Evolutionary conservation across 2,888 invertebrate genomes (phyloP), one percentile per base, ranked within the genome.

Genomic region (Cataglyphis cursor): DNA sequence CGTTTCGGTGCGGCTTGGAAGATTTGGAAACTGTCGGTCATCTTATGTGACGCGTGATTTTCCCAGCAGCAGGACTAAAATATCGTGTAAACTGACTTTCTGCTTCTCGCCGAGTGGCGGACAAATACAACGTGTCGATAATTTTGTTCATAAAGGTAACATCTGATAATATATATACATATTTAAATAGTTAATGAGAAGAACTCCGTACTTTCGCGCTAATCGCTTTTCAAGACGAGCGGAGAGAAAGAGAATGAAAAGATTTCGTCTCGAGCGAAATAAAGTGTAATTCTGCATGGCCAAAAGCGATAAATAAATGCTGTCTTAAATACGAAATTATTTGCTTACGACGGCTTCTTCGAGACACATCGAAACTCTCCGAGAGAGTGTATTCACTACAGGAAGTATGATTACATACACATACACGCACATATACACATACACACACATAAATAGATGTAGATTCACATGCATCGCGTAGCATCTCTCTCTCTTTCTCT

Each of bases 281-380:
- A 54, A 83, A 80, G 80, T 83, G 82, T 89, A 86, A 85, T 86
- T 88, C 76, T 85, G 83, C 88, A 85, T 83, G 78, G 85, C 75
- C 88, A 74, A 91, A 85, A 70, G 54, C 65, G 78, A 3, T 28
- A 54, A 82, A 78, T 35, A 35, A 87, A 72, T 51, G 31, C 78
- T 59, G 24, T 70, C 18, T 78, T 70, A 74, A 84, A 74, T 88
- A 88, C 76, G 82, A 86, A 51, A 78, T 80, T 86, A 78, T 73
- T 87, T 86, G 91, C 92, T 92, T 92, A 89, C 92, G 90, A 91
- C 90, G 92, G 92, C 93, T 93, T 93, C 90, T 92, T 92, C 91
- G 90, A 92, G 89, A 93, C 93, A 93, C 93, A 93, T 93, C 93
- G 93, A 93, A 93, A 89, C 62, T 89, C 87, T 91, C 81, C 75